phyloP scores from a whole-genome alignment of 2,888 invertebrate species.

The Chrysomela aeneicollis region DNA sequence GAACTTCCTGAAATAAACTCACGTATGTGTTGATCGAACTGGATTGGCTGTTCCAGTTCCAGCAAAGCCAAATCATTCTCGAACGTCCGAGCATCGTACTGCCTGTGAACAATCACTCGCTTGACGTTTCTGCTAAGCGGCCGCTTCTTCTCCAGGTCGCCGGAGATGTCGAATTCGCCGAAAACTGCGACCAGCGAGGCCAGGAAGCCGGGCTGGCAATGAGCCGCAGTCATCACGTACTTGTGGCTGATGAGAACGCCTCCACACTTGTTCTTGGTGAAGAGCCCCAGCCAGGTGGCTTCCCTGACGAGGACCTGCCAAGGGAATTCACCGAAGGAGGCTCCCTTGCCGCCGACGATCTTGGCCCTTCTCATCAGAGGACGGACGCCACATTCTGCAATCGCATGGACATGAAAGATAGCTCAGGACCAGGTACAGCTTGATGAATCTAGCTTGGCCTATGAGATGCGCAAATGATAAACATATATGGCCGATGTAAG shows the following conservation, averaged over 20 bases:
- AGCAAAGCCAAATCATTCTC: constrained; percentile 90
- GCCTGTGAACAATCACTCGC: constrained; percentile 86
- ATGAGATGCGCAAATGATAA: no score
- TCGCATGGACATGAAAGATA: no score
- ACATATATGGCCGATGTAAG: no score
- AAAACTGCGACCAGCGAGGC: constrained; percentile 90
- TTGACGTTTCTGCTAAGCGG: constrained; percentile 84
- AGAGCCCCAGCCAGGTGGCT: constrained; percentile 91
- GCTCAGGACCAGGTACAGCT: no score
- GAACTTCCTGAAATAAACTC: constrained; percentile 49
- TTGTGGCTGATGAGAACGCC: constrained; percentile 89
- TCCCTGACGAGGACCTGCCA: constrained; percentile 94
- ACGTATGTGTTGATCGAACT: constrained; percentile 86
- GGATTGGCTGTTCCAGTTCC: constrained; percentile 83
- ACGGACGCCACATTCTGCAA: constrained; percentile 86
- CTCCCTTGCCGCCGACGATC: constrained; percentile 89
- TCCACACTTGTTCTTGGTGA: constrained; percentile 95
- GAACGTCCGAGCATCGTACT: constrained; percentile 89
- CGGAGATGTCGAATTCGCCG: constrained; percentile 90
- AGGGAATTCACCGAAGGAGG: constrained; percentile 88
- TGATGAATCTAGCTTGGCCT: no score
- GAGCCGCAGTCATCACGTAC: constrained; percentile 91
- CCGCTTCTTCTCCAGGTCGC: constrained; percentile 79
- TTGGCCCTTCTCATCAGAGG: constrained; percentile 81
- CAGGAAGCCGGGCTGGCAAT: constrained; percentile 93